Percentiles rank a stretch among this genome's conserved stretches.
phyloP scores from a whole-genome alignment of 2,888 invertebrate species.

The Megaustenia siamemsis region DNA sequence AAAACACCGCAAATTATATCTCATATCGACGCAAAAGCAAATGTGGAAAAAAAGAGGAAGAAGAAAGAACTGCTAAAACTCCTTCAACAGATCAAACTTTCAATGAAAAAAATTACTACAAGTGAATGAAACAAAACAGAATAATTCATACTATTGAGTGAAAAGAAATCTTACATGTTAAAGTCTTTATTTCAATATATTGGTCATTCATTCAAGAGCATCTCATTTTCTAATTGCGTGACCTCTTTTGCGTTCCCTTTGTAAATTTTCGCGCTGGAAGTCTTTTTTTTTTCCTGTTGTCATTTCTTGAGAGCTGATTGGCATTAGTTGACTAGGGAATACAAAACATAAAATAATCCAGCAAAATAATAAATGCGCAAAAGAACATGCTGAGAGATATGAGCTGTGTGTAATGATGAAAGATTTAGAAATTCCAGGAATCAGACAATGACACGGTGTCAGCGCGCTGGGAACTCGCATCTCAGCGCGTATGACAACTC shows the following conservation, averaged over 20 bases:
- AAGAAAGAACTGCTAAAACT: too few species aligned
- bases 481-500: conserved; percentile 9
- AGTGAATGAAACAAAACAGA: too few species aligned
- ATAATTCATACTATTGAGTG: too few species aligned
- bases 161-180: too few species aligned
- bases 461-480: background rate
- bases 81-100: too few species aligned
- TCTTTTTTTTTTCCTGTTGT: background rate
- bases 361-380: background rate
- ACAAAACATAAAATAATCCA: background rate
- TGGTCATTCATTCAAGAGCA: background rate
- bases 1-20: too few species aligned
- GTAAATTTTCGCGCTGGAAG: background rate
- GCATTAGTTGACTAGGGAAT: background rate
- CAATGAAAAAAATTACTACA: too few species aligned
- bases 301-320: background rate
- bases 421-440: background rate
- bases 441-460: background rate
- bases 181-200: too few species aligned
- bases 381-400: background rate
- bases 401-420: background rate
- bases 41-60: too few species aligned
- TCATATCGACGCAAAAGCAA: too few species aligned
- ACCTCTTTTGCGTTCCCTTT: background rate
- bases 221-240: background rate